Conservation (phyloP, 2,888 invertebrate species). For the Amiota mariae region DNA sequence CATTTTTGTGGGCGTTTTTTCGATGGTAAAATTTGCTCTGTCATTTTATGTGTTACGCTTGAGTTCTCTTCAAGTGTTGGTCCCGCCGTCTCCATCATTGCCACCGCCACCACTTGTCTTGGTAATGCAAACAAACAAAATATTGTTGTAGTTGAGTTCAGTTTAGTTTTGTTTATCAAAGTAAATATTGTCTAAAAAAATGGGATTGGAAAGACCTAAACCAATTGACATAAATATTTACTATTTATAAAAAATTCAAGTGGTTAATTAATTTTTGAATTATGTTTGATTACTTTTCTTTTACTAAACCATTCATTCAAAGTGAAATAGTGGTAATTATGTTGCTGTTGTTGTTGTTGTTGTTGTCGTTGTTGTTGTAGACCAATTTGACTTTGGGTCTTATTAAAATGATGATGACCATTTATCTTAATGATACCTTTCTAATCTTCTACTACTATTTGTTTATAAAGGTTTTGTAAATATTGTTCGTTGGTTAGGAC, state of each 20-base stretch:
- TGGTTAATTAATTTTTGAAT: conserved; percentile 59
- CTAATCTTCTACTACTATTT: conserved; percentile 1
- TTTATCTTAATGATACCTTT: conserved; percentile 60
- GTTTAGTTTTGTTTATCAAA: conserved; percentile 34
- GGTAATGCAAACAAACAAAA: conserved; percentile 22
- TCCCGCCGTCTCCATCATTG: background rate
- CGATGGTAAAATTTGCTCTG: conserved; percentile 40
- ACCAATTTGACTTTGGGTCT: conserved; percentile 6
- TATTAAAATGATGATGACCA: conserved; percentile 16
- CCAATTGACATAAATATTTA: conserved; percentile 54
- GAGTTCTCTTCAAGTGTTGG: background rate
- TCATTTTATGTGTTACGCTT: conserved; percentile 22
- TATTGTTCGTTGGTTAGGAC: background rate
- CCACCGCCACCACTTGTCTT: background rate
- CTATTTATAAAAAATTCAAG: conserved; percentile 49
- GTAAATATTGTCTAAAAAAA: conserved; percentile 45
- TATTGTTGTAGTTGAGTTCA: conserved; percentile 44
- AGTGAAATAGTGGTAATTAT: conserved; percentile 62
- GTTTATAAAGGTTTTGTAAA: no score
- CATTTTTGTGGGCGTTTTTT: conserved; percentile 32
- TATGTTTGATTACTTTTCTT: background rate
- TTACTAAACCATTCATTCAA: conserved; percentile 38
- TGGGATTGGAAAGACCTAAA: background rate
- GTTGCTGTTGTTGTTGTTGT: conserved; percentile 36
- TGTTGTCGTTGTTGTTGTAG: conserved; percentile 32